Evolutionary conservation across 2,888 invertebrate genomes (phyloP).

Genomic region (Laspeyria flexula): DNA sequence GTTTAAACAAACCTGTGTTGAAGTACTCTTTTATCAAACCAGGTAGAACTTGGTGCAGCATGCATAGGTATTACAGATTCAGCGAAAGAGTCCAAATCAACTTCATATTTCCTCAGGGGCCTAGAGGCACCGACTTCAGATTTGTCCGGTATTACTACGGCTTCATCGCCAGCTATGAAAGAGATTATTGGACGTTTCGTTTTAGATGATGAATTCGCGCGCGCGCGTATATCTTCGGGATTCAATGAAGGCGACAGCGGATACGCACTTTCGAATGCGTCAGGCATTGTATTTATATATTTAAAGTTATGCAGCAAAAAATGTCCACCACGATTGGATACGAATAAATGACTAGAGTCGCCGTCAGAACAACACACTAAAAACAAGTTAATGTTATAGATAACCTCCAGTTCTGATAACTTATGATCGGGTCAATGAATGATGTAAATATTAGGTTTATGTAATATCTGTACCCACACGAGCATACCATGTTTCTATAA

Average conservation of each 20-base stretch:
- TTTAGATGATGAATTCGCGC: constrained; percentile 84
- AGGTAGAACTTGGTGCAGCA: constrained; percentile 55
- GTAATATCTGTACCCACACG: constrained; percentile 17
- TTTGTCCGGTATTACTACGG: constrained; percentile 79
- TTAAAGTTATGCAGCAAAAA: constrained; percentile 15
- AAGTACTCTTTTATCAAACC: constrained; percentile 85
- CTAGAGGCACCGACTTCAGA: constrained; percentile 72
- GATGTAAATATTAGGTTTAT: constrained; percentile 62
- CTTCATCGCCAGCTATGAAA: constrained; percentile 73
- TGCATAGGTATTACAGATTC: constrained; percentile 79
- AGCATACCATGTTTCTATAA: not conserved
- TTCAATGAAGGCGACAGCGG: constrained; percentile 81
- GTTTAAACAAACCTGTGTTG: constrained; percentile 84
- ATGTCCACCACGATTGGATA: constrained; percentile 38
- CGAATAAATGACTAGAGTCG: constrained; percentile 50
- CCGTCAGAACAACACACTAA: constrained; percentile 39
- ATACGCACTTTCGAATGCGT: constrained; percentile 85
- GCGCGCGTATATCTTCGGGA: constrained; percentile 84
- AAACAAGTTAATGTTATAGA: constrained; percentile 60
- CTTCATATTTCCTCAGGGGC: constrained; percentile 74
- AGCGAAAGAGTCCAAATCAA: constrained; percentile 85
- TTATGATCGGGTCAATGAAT: constrained; percentile 61
- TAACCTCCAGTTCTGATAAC: constrained; percentile 73
- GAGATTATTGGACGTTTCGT: constrained; percentile 72
- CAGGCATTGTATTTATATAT: constrained; percentile 78